Evolutionary conservation across 1,140 invertebrate genomes (phyloP).

Genomic region (Bombus turneri): DNA sequence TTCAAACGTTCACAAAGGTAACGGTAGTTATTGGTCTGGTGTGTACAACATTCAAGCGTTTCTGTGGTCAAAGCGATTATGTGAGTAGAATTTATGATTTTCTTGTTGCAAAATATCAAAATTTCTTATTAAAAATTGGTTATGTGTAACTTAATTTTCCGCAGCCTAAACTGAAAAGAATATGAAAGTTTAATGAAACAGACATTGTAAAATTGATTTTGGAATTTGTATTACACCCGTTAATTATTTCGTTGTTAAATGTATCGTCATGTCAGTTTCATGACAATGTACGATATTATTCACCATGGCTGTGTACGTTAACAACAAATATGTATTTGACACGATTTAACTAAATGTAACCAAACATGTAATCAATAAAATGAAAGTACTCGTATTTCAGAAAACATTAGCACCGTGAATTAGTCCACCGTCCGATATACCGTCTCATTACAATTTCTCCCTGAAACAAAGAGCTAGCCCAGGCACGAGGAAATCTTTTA

Average conservation of each 20-base stretch:
- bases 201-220: not conserved
- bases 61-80: not conserved
- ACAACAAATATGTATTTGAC: not conserved
- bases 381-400: not conserved
- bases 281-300: not conserved
- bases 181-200: not conserved
- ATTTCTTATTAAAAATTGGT: not conserved
- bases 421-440: not conserved
- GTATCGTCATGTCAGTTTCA: not conserved
- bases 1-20: not conserved
- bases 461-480: not conserved
- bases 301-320: not conserved
- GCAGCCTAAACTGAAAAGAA: too few species aligned
- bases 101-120: too few species aligned
- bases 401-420: not conserved
- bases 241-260: not conserved
- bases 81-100: not conserved
- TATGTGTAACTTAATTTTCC: not conserved
- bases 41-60: not conserved
- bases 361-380: not conserved
- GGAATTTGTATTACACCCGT: not conserved
- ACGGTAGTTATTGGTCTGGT: not conserved
- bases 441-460: not conserved
- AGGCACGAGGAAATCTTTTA: conserved; percentile 2
- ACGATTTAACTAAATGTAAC: not conserved